Base-by-base conservation (phyloP, 2,888 invertebrate genomes). In the Xanthostigma xanthostigma region DNA sequence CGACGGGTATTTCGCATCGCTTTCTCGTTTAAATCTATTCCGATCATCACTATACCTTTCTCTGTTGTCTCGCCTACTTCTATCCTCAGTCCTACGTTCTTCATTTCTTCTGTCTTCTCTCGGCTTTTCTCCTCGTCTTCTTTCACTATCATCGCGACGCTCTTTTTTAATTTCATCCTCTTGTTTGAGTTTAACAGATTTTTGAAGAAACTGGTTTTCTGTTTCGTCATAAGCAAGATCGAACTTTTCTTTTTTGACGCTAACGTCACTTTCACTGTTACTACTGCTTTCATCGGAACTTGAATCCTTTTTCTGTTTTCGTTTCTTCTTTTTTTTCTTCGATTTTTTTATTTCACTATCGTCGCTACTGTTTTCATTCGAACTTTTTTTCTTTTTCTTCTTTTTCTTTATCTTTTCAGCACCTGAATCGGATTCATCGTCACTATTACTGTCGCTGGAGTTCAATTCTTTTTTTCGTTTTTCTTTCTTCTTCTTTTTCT, bases 281-380 rank as follows among this genome's bases (percentile, higher is more conserved):
- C 47, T 44, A 36, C 17, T 41, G 6, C 36, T 35, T 45, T 54
- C 52, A 12, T 49, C 49, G 1, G 53, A 55, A 44, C 51, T 51
- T 3, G 48, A 52, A 45, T 50, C 51, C 42, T 48, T 53, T 43
- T 49, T 47, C 44, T 50, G 51, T 41, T 52, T 51, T 39, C 51
- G 49, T 41, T 50, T 56, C 41, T 52, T 53, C 10, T 46, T 55
- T 47, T 52, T 55, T 38, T 53, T 55, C 50, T 9, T 47, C 36
- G 14, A 13, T 27, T 33, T 42, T 33, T 34, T 42, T 42, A 34
- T 33, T 33, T 17, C 27, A 42, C 17, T 9, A 42, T 42, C 42
- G 33, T 11, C 33, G 8, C 27, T 17, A 10, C 42, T 42, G 12
- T 17, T 14, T 10, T 35, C 42, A 42, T 27, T 44, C 2, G 34